Conservation (phyloP, 1,140 invertebrate genomes). For the Mylabris phalerata region DNA sequence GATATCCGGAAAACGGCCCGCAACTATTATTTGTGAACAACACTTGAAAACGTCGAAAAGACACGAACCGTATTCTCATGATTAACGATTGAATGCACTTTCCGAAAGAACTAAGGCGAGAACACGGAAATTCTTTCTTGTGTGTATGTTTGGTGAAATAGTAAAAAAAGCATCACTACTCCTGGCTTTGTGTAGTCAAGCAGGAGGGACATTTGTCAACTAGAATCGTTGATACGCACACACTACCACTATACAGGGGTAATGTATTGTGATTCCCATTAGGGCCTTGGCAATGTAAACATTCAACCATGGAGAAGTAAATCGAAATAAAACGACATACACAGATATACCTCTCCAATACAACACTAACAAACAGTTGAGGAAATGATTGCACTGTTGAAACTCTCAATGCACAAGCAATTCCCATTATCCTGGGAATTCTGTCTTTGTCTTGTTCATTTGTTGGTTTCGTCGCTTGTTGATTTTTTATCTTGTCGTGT, state of each 20-base stretch:
- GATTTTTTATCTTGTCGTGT: too few relatives aligned
- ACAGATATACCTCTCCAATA: too few relatives aligned
- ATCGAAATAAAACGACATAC: too few relatives aligned
- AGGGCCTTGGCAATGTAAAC: conserved; percentile 12
- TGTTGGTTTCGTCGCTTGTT: too few relatives aligned
- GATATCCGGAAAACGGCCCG: conserved; percentile 5
- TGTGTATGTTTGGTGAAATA: conserved; percentile 15
- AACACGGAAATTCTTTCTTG: conserved; percentile 40
- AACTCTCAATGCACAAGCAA: conserved; percentile 12
- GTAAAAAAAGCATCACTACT: conserved; percentile 34
- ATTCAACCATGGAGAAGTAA: not conserved
- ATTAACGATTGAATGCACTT: conserved; percentile 41
- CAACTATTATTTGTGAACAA: conserved; percentile 25
- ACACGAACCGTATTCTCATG: conserved; percentile 35
- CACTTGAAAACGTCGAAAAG: conserved; percentile 24
- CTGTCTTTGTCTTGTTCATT: too few relatives aligned
- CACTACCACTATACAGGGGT: conserved; percentile 20
- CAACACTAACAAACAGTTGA: too few relatives aligned
- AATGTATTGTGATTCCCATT: conserved; percentile 39
- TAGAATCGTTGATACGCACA: conserved; percentile 25
- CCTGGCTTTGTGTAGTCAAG: conserved; percentile 33
- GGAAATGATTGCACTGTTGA: not conserved
- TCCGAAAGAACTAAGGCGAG: conserved; percentile 32
- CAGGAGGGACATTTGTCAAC: conserved; percentile 36
- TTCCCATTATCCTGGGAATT: conserved; percentile 8